These are phyloP conservation scores for Odontothrips loti DNA, from an alignment of 2,888 invertebrate genomes.

Conservation along the genomic window DNA sequence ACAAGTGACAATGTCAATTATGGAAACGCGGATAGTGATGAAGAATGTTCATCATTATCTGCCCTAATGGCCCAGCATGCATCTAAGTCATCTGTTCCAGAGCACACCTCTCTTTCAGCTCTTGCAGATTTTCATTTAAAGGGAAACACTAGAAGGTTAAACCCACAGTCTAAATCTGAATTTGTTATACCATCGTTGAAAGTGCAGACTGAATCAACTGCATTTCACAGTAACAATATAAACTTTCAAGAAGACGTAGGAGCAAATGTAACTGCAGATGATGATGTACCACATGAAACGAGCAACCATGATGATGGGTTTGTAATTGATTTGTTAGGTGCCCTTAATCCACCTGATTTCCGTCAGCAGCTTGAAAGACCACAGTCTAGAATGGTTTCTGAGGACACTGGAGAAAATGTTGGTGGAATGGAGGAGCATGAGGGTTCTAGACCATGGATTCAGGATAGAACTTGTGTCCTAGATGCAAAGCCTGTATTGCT, in stretches of 20 bases:
- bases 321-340: slow-evolving; percentile 32
- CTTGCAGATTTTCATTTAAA: slow-evolving; percentile 33
- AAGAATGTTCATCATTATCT: slow-evolving; percentile 33
- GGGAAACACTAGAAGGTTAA: slow-evolving; percentile 17
- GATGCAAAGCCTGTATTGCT: slow-evolving; percentile 34
- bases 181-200: slow-evolving; percentile 4
- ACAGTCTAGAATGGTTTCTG: slow-evolving; percentile 21
- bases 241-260: no score
- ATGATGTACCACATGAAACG: not conserved
- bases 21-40: not conserved
- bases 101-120: slow-evolving; percentile 19
- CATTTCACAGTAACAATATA: no score
- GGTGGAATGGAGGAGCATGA: not conserved
- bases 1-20: not conserved
- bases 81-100: slow-evolving; percentile 22
- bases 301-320: not conserved
- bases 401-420: not conserved
- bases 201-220: not conserved
- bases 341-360: slow-evolving; percentile 30
- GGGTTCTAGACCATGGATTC: not conserved
- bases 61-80: slow-evolving; percentile 30
- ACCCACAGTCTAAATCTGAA: slow-evolving; percentile 36
- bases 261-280: not conserved
- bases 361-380: not conserved
- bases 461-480: slow-evolving; percentile 31